Base-by-base conservation (phyloP, 2,113 vertebrate genomes). In the Gymnogyps californianus region DNA sequence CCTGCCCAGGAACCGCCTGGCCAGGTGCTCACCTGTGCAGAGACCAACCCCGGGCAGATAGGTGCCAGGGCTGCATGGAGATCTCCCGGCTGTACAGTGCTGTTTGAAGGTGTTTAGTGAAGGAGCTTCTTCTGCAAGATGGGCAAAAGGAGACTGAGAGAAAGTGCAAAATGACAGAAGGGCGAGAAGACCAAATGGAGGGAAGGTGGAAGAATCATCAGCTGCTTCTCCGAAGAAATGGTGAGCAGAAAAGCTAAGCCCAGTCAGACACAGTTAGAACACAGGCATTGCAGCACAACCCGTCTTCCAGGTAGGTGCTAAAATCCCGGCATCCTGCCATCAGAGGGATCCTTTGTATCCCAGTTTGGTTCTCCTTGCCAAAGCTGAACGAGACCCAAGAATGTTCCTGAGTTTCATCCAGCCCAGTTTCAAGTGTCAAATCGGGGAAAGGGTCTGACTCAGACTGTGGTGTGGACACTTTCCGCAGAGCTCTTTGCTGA, bases 401-500 rank as follows among this genome's bases (percentile, higher is more conserved):
- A 59, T 0, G 0, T 22, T 46, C 25, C 26, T 25, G n/a, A 67
- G 46, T 31, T 87, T 70, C 42, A 83, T 18, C 46, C 54, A 87
- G 58, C 17, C 16, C 34, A 16, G 49, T 54, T 79, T 88, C 44
- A 76, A 32, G 47, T 24, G 32, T n/a, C 38, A 46, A 44, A 65
- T 2, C 2, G 2, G 11, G 36, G 11, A 32, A 38, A 83, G 12
- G 26, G 10, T 66, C 58, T 61, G n/a, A 21, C 49, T 51, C 75
- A 71, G n/a, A 4, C 22, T 21, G 34, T 2, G 9, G 18, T 32
- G 34, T 7, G 25, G n/a, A 44, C 7, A 2, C 44, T 55, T 92
- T 51, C 22, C 0, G 2, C 42, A 67, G 29, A 79, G 11, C 62
- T 70, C 44, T 12, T 38, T 72, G 29, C 17, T 0, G 0, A 11